phyloP scores from a whole-genome alignment of 2,113 vertebrate species.

The Semnornis frantzii region DNA sequence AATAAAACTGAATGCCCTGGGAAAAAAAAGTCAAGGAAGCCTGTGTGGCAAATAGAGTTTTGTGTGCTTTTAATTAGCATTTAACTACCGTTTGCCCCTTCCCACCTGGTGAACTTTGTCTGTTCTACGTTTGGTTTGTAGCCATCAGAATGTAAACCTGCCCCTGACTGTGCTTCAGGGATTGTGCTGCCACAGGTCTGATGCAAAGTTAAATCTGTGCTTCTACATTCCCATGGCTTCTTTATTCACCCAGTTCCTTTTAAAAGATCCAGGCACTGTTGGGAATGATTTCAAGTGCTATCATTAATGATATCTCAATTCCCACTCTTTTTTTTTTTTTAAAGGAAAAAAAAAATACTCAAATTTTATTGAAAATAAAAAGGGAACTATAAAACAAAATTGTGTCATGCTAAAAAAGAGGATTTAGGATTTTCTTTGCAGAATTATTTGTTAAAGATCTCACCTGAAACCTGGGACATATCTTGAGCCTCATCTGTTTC shows the following conservation, averaged over 20 bases:
- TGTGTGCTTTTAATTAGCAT: neutral
- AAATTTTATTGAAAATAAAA: conserved; percentile 33
- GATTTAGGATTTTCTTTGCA: conserved; percentile 34
- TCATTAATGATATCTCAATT: neutral
- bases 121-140: neutral
- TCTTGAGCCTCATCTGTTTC: conserved; percentile 96
- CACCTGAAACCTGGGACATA: conserved; percentile 98
- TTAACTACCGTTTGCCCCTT: neutral
- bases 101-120: too few species aligned
- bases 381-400: neutral
- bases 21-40: neutral
- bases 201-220: conserved; percentile 21
- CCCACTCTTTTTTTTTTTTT: neutral
- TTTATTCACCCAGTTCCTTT: conserved; percentile 1
- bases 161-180: neutral
- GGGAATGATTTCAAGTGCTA: neutral
- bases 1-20: neutral
- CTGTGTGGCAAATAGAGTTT: neutral
- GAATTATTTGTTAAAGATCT: conserved; percentile 57
- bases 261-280: neutral
- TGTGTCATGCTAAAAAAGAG: conserved; percentile 12
- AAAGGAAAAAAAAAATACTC: neutral
- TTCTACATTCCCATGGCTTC: conserved; percentile 7
- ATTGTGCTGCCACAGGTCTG: neutral
- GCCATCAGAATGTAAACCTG: neutral